Evolutionary conservation across 2,113 vertebrate species (phyloP), one percentile per base, ranked within the genome.

Genomic region (Anoura caudifer): DNA sequence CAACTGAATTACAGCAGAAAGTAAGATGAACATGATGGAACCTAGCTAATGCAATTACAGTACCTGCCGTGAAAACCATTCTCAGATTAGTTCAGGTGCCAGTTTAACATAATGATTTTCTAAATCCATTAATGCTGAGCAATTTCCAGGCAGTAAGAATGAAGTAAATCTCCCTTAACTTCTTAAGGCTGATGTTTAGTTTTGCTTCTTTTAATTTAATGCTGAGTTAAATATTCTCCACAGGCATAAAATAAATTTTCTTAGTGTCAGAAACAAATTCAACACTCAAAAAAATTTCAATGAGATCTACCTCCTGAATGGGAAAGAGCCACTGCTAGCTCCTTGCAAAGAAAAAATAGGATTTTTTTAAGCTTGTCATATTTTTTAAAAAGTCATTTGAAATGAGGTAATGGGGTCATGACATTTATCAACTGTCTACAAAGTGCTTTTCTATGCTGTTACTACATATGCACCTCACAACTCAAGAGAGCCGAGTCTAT

Each of bases 201-300:
- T 91, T 90, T 91, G 63, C 33, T 95, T 91, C 36, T 89, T 91
- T 77, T 84, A 91, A 90, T 82, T 81, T 95, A 94, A 85, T 19
- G 83, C 10, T 80, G 14, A 83, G 63, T 87, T 72, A 88, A 95
- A 89, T 70, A 94, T 65, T 75, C 90, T 63, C 47, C 50, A 92
- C 3, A 52, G 56, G 17, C 56, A 50, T 19, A 56, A 77, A 59
- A 28, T 28, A 90, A 70, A 81, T 80, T 88, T 94, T 92, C 76
- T 95, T 63, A 92, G 28, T 56, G 87, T 65, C 67, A 96, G 79
- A 97, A 95, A 92, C 82, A 81, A 87, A 90, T 92, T 81, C 52
- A 93, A n/a, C 36, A 47, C n/a, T 94, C 14, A 24, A 65, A 95
- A 36, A 59, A 33, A 36, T 61, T 26, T 41, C 22, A 50, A 93